Evolutionary conservation across 2,888 invertebrate genomes (phyloP), one percentile per base, ranked within the genome.

Genomic region (Hirtodrosophila trivittata): DNA sequence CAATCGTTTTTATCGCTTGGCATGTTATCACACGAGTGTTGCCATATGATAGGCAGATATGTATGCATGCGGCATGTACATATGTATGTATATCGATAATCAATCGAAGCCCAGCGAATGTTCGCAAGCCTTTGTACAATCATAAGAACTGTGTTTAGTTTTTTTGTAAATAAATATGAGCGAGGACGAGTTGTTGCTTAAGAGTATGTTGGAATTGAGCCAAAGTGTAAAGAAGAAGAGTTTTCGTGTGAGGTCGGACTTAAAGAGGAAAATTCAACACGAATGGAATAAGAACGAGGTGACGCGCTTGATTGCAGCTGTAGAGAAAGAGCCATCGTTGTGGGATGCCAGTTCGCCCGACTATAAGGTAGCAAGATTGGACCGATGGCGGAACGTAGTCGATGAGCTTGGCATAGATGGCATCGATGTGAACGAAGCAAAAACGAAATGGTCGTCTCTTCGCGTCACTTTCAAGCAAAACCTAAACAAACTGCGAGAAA

Each of bases 371-470:
- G 10, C 26, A 0, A 37, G 26, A 16, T 7, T n/a, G 12, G 13
- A 45, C 8, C 6, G 35, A n/a, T 54, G 45, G 52, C 12, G 28
- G 10, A 9, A 16, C 6, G 25, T 52, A 3, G 45, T 52, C 4
- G 18, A 45, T 1, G n/a, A 5, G 1, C 28, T 54, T 7, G 45
- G 16, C 8, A 54, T 54, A 18, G 12, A 28, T 2, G 42, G 7
- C 3, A 45, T 54, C 1, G 52, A 54, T 13, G 33, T 54, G 13
- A 42, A 45, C 28, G 52, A 54, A 12, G 52, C 52, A 5, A 54
- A 54, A 18, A 54, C 45, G 0, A 54, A 54, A n/a, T 54, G 52
- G 52, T 26, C 45, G 10, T 45, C 45, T 14, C 45, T 54, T 0
- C 45, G 52, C 1, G 52, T 45, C n/a, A 45, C 35, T 7, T 54